Evolutionary conservation across 2,113 vertebrate genomes (phyloP).

Genomic region (Capreolus pygargus): DNA sequence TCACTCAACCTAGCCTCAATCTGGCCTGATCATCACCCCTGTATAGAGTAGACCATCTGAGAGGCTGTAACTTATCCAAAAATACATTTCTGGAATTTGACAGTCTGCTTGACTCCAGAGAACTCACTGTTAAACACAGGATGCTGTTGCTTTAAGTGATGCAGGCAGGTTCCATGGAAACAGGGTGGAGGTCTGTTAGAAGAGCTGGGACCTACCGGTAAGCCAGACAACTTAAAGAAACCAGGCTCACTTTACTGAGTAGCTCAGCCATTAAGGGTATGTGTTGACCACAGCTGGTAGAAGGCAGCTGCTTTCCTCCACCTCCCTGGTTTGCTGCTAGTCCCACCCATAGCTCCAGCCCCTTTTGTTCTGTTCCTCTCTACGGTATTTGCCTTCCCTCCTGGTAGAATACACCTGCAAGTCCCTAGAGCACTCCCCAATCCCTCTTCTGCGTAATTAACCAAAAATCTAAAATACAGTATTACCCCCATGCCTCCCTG

Average conservation of each 20-base stretch:
- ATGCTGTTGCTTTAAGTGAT: background rate
- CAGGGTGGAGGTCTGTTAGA: background rate
- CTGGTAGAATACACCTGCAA: background rate
- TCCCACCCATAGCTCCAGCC: background rate
- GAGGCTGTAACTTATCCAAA: background rate
- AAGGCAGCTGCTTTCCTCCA: background rate
- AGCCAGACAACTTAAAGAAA: background rate
- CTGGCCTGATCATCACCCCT: background rate
- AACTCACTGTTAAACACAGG: background rate
- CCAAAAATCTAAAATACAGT: background rate
- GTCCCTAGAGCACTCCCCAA: background rate
- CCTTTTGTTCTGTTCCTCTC: background rate
- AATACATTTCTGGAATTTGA: background rate
- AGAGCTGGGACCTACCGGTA: background rate
- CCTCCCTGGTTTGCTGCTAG: background rate
- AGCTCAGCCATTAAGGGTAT: background rate
- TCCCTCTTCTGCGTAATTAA: constrained; percentile 1
- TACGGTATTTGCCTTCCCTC: background rate
- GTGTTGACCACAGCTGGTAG: background rate
- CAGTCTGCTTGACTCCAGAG: background rate
- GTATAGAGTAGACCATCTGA: background rate
- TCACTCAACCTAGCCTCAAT: background rate
- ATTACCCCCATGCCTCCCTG: background rate
- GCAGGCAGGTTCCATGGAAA: background rate
- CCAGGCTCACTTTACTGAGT: too few relatives aligned